Conservation (phyloP, 2,888 invertebrate genomes). For the Cactoblastis cactorum region DNA sequence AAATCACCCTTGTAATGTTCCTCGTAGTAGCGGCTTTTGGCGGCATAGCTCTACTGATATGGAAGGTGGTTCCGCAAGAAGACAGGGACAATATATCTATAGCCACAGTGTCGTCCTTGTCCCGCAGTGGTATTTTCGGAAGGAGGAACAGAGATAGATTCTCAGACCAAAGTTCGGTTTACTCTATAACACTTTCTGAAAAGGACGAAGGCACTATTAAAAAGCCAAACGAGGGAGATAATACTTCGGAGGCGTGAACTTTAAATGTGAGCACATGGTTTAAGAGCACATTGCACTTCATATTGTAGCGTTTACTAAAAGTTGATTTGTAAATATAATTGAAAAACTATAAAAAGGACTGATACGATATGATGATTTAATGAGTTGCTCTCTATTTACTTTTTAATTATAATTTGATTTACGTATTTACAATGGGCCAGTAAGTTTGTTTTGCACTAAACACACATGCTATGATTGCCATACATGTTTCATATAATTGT, state of each 20-base stretch:
- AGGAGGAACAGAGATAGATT: slow-evolving; percentile 63
- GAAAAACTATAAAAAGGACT: background rate
- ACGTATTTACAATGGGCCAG: slow-evolving; percentile 19
- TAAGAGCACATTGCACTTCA: slow-evolving; percentile 31
- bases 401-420: background rate
- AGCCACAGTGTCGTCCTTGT: slow-evolving; percentile 61
- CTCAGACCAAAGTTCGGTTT: slow-evolving; percentile 69
- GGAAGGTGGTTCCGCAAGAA: slow-evolving; percentile 76
- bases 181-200: slow-evolving; percentile 72
- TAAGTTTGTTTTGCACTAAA: slow-evolving; percentile 24
- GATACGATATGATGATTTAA: background rate
- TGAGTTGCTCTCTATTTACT: background rate
- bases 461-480: slow-evolving; percentile 37
- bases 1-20: too few relatives aligned
- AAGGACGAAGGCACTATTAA: slow-evolving; percentile 58
- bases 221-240: slow-evolving; percentile 61
- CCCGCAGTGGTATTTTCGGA: slow-evolving; percentile 61
- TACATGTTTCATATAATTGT: slow-evolving; percentile 23
- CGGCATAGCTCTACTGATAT: slow-evolving; percentile 74
- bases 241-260: slow-evolving; percentile 71
- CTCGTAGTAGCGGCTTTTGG: slow-evolving; percentile 79
- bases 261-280: slow-evolving; percentile 20
- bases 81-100: slow-evolving; percentile 74
- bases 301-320: slow-evolving; percentile 6
- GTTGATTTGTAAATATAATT: slow-evolving; percentile 6